Evolutionary conservation across 2,113 vertebrate genomes (phyloP), one percentile per base, ranked within the genome.

Genomic region (Anser cygnoides): DNA sequence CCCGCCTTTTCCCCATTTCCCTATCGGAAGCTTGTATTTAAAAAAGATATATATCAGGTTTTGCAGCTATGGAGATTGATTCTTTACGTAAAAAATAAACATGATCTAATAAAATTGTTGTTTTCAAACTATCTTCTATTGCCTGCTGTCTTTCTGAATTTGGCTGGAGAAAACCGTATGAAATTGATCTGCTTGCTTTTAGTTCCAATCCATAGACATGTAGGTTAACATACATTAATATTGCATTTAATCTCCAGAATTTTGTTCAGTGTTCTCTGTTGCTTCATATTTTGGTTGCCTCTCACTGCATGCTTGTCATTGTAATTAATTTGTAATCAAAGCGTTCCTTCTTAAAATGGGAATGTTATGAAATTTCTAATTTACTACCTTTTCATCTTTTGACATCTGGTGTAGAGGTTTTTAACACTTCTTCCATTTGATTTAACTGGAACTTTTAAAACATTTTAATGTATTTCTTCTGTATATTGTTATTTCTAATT

Each of bases 321-420:
- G 31, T 62, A 88, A 92, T 93, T 83, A 80, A 89, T 83, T 62
- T 79, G 22, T 86, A 8, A 41, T 70, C 54, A 73, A 20, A 61
- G 10, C 66, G 23, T 54, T 82, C 67, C 41, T 78, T 65, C 84
- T 92, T 63, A 58, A 88, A 92, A 92, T 10, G 41, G 18, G 29
- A 61, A 62, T 86, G 59, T 70, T 66, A 66, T 0, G 44, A 80
- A 77, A 41, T 74, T 83, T 94, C n/a, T 92, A 22, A 55, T 86
- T 93, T 90, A 44, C 35, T 91, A 41, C 22, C 39, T 88, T 94
- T 91, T 93, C 41, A 88, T 90, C 54, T 88, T 94, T 73, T 71
- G 59, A 81, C n/a, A 52, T 26, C 82, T 65, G 16, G 65, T 87
- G 46, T 76, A 80, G 79, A 93, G 88, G 86, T 92, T 88, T 70